phyloP scores from a whole-genome alignment of 2,113 vertebrate species.

The Dunckerocampus dactyliophorus region DNA sequence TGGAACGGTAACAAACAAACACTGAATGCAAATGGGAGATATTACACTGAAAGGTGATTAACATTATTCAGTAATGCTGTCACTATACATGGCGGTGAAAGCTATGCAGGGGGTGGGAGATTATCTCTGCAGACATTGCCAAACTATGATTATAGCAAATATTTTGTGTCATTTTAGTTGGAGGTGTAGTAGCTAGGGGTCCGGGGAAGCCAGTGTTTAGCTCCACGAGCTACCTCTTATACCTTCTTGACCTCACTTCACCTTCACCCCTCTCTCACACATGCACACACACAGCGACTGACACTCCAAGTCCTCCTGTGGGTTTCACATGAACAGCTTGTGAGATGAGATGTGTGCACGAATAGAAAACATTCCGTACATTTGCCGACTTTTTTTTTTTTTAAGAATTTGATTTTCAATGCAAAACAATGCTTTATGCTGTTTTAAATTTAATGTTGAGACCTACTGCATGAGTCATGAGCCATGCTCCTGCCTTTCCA shows the following conservation, averaged over 20 bases:
- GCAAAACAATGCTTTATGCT: too few species aligned
- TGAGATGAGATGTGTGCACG: too few species aligned
- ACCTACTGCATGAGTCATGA: too few species aligned
- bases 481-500: background rate
- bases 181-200: constrained; percentile 6
- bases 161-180: constrained; percentile 24
- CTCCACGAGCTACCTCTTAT: constrained; percentile 28
- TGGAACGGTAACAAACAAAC: constrained; percentile 23
- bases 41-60: constrained; percentile 39
- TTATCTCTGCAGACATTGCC: constrained; percentile 31
- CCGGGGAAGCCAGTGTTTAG: constrained; percentile 14
- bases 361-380: too few species aligned
- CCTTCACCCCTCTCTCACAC: constrained; percentile 14
- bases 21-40: constrained; percentile 29
- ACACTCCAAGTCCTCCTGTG: background rate
- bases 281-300: too few species aligned
- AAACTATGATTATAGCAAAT: constrained; percentile 31
- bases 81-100: constrained; percentile 22
- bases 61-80: constrained; percentile 29
- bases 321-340: background rate
- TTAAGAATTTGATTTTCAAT: too few species aligned
- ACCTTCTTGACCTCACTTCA: constrained; percentile 11
- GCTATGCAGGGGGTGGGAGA: constrained; percentile 25
- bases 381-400: too few species aligned
- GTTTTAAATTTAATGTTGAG: too few species aligned